phyloP scores from a whole-genome alignment of 2,888 invertebrate genomes.

The Bursaphelenchus okinawaensis region DNA sequence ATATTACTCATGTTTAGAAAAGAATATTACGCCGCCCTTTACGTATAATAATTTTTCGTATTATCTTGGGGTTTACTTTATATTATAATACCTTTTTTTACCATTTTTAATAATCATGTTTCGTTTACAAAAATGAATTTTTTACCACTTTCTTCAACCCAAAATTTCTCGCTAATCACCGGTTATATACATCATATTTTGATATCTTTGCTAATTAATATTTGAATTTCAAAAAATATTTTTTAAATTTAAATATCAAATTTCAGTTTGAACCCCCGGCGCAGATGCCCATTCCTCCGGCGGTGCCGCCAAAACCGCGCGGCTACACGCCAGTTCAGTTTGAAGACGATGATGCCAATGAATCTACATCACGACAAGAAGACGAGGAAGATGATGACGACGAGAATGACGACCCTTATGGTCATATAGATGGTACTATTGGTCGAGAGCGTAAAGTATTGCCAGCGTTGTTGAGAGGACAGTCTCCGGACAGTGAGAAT shows the following conservation, averaged over 20 bases:
- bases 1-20: too few relatives aligned
- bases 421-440: constrained; percentile 12
- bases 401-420: constrained; percentile 2
- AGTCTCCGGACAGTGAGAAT: constrained; percentile 11
- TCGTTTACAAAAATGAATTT: too few relatives aligned
- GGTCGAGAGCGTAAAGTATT: constrained; percentile 34
- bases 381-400: constrained; percentile 28
- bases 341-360: constrained; percentile 9
- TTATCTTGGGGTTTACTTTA: too few relatives aligned
- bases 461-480: constrained; percentile 23
- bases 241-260: neutral
- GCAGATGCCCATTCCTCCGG: constrained; percentile 31
- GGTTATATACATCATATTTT: too few relatives aligned
- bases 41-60: too few relatives aligned
- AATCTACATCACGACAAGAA: constrained; percentile 5
- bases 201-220: too few relatives aligned
- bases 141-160: too few relatives aligned
- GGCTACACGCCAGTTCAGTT: constrained; percentile 60
- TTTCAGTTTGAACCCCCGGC: neutral
- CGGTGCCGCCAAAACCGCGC: constrained; percentile 57
- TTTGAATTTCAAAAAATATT: neutral
- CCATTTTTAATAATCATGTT: too few relatives aligned
- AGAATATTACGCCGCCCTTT: too few relatives aligned
- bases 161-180: too few relatives aligned
- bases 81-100: too few relatives aligned